Percentiles rank a stretch among this genome's conserved stretches.
Conservation (phyloP, 1,140 invertebrate genomes). For the Lasaia peninsularis region DNA sequence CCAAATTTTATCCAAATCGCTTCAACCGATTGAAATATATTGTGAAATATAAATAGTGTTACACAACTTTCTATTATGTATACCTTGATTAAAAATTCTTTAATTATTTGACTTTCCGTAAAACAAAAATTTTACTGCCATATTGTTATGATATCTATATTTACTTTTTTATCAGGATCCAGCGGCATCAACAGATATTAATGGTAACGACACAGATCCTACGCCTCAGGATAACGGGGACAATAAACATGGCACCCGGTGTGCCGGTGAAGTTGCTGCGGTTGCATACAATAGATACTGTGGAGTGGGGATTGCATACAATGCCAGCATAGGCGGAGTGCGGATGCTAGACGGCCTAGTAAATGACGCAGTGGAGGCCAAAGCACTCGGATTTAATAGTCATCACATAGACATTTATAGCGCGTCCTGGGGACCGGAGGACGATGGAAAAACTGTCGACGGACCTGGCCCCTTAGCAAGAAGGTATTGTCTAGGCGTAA, state of each 20-base stretch:
- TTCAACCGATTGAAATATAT: too few species aligned
- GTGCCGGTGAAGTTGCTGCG: conserved; percentile 94
- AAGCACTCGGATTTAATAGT: conserved; percentile 92
- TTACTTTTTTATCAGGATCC: conserved; percentile 82
- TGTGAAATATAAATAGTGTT: too few species aligned
- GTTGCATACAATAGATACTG: conserved; percentile 94
- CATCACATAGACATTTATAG: conserved; percentile 97
- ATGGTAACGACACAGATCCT: conserved; percentile 96
- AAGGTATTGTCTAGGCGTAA: conserved; percentile 70
- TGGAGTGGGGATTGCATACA: conserved; percentile 94
- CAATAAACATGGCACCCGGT: conserved; percentile 94
- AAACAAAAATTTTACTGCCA: too few species aligned
- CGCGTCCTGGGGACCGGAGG: conserved; percentile 96
- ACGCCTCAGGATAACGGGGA: conserved; percentile 96
- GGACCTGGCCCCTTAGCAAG: conserved; percentile 96
- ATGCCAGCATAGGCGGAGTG: conserved; percentile 94
- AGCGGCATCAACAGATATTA: conserved; percentile 97
- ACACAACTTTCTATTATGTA: too few species aligned
- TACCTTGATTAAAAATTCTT: too few species aligned
- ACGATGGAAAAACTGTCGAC: conserved; percentile 98
- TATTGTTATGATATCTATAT: too few species aligned
- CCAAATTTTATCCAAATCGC: too few species aligned
- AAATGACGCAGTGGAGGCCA: conserved; percentile 96
- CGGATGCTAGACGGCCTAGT: conserved; percentile 96
- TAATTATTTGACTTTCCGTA: too few species aligned